Evolutionary conservation across 2,888 invertebrate species (phyloP).

Genomic region (Lasius fuliginosus): DNA sequence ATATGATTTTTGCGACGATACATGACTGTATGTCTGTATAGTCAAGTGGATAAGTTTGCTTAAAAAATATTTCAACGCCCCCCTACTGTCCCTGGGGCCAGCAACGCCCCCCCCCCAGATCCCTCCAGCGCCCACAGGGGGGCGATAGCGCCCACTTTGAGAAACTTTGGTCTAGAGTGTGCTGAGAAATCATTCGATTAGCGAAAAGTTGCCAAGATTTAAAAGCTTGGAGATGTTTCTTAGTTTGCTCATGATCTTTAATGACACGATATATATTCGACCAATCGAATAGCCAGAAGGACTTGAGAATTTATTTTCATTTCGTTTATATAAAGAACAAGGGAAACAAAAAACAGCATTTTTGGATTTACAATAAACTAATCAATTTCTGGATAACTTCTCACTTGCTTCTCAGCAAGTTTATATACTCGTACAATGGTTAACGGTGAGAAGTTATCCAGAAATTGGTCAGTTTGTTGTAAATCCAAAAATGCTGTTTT

Average conservation of each 20-base stretch:
- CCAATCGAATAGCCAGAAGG: not conserved
- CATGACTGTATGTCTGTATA: too few species aligned
- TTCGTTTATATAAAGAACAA: not conserved
- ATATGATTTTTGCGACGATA: too few species aligned
- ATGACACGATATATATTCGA: not conserved
- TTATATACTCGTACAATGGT: too few species aligned
- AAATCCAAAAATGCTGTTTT: constrained; percentile 9
- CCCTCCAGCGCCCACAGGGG: too few species aligned
- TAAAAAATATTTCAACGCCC: too few species aligned
- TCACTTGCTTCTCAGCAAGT: too few species aligned
- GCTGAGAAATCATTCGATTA: not conserved
- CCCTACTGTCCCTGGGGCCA: too few species aligned
- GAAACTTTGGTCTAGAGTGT: not conserved
- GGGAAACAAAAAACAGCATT: not conserved
- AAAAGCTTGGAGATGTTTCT: not conserved
- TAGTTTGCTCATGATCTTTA: constrained; percentile 1
- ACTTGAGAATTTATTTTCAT: constrained; percentile 11
- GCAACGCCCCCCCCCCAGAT: too few species aligned
- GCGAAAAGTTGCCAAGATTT: not conserved
- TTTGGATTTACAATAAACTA: not conserved
- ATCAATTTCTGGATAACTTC: not conserved
- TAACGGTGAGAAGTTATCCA: constrained; percentile 1
- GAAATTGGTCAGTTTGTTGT: not conserved
- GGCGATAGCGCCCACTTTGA: too few species aligned
- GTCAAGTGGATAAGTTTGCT: too few species aligned